phyloP scores from a whole-genome alignment of 2,113 vertebrate species.

The Gorilla gorilla region DNA sequence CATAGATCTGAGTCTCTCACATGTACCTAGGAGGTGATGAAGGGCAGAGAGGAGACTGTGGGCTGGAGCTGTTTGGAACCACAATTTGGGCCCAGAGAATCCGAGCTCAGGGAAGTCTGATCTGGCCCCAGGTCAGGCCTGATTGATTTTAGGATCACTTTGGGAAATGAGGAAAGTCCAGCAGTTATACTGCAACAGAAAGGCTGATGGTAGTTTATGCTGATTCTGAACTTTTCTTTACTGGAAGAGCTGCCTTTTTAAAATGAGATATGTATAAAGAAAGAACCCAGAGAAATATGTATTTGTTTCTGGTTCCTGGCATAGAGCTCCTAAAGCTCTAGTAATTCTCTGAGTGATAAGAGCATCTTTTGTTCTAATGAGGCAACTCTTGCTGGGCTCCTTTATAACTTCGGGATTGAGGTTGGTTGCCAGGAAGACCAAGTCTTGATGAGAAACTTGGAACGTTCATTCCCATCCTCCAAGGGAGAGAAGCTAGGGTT shows the following conservation, averaged over 20 bases:
- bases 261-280: background rate
- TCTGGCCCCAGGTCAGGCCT: background rate
- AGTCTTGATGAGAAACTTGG: background rate
- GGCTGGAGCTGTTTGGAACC: background rate
- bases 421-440: background rate
- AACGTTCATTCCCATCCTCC: background rate
- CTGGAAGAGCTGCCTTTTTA: background rate
- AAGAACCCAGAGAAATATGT: background rate
- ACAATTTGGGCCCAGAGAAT: background rate
- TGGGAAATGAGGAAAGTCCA: background rate
- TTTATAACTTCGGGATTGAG: background rate
- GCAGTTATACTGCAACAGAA: background rate
- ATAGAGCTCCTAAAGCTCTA: background rate
- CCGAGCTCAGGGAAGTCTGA: background rate
- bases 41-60: background rate
- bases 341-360: background rate
- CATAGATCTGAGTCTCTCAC: background rate
- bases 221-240: background rate
- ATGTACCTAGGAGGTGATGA: background rate
- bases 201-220: background rate
- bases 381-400: background rate
- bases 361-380: background rate
- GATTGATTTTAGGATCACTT: background rate
- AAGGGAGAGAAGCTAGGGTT: background rate
- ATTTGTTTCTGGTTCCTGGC: background rate